phyloP scores from a whole-genome alignment of 2,113 vertebrate species.

The Sylvilagus bachmani region DNA sequence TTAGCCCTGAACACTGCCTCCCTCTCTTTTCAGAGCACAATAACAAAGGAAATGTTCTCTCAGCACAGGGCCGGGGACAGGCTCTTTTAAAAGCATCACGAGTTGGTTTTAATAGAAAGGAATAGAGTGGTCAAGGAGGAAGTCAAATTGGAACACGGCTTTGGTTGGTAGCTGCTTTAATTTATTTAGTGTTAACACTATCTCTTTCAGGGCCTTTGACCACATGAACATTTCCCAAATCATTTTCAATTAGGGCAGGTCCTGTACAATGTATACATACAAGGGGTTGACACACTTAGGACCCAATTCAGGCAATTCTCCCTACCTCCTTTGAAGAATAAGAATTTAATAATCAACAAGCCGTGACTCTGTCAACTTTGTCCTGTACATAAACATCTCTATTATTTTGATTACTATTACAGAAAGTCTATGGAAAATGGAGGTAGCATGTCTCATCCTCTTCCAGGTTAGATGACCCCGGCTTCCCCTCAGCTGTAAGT shows the following conservation, averaged over 20 bases:
- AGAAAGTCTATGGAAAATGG: not conserved
- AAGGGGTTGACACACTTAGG: not conserved
- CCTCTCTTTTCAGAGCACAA: not conserved
- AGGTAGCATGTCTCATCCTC: not conserved
- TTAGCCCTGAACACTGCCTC: not conserved
- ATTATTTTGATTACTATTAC: conserved; percentile 1
- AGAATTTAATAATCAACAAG: conserved; percentile 3
- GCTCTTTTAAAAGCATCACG: not conserved
- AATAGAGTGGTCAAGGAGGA: not conserved
- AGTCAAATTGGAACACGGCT: not conserved
- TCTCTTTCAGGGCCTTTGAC: not conserved
- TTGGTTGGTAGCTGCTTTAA: not conserved
- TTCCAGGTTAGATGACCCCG: not conserved
- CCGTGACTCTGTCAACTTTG: not conserved
- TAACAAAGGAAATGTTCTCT: not conserved
- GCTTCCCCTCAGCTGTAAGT: not conserved
- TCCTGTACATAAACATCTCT: not conserved
- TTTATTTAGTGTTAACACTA: conserved; percentile 18
- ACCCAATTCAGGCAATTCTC: not conserved
- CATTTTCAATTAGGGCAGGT: not conserved
- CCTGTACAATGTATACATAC: not conserved
- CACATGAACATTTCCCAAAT: conserved; percentile 3
- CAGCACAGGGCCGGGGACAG: not conserved
- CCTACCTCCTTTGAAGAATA: not conserved
- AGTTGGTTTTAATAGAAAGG: conserved; percentile 35